Percentiles rank a stretch among this genome's conserved stretches.
Conservation (phyloP, 2,888 invertebrate genomes). For the Heliconius aoede region DNA sequence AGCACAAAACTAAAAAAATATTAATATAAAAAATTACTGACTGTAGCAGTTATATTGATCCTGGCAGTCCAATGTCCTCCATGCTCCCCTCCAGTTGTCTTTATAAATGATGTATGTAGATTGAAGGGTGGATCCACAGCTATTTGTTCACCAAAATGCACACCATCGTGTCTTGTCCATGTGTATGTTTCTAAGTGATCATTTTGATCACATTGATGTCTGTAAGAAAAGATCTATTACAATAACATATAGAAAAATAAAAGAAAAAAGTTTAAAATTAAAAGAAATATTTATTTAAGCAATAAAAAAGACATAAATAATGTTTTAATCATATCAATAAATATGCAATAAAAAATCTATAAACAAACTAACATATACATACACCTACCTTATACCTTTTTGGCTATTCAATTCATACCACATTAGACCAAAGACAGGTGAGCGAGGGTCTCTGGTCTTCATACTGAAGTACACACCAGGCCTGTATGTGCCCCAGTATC, state of each 20-base stretch:
- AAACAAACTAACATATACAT: neutral
- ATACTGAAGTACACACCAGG: slow-evolving; percentile 95
- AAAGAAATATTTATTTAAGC: too few species aligned
- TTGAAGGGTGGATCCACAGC: slow-evolving; percentile 91
- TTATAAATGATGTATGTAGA: slow-evolving; percentile 94
- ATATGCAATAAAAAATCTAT: neutral
- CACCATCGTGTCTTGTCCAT: slow-evolving; percentile 97
- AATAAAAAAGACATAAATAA: too few species aligned
- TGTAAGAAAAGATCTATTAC: slow-evolving; percentile 56
- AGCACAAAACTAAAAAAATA: neutral
- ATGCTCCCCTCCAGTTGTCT: slow-evolving; percentile 89
- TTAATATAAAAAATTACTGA: slow-evolving; percentile 47
- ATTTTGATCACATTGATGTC: slow-evolving; percentile 96
- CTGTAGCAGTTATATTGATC: slow-evolving; percentile 80
- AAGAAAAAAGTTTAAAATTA: too few species aligned
- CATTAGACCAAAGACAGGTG: slow-evolving; percentile 97
- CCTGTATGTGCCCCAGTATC: slow-evolving; percentile 97
- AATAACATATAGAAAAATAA: too few species aligned
- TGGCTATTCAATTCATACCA: slow-evolving; percentile 94
- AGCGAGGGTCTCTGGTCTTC: slow-evolving; percentile 94
- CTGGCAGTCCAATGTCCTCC: slow-evolving; percentile 98
- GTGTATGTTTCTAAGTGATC: slow-evolving; percentile 92
- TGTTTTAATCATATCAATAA: neutral
- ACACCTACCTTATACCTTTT: slow-evolving; percentile 87
- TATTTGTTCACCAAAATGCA: slow-evolving; percentile 94